Base-by-base conservation (phyloP, 2,888 invertebrate species). In the Anoplius nigerrimus region DNA sequence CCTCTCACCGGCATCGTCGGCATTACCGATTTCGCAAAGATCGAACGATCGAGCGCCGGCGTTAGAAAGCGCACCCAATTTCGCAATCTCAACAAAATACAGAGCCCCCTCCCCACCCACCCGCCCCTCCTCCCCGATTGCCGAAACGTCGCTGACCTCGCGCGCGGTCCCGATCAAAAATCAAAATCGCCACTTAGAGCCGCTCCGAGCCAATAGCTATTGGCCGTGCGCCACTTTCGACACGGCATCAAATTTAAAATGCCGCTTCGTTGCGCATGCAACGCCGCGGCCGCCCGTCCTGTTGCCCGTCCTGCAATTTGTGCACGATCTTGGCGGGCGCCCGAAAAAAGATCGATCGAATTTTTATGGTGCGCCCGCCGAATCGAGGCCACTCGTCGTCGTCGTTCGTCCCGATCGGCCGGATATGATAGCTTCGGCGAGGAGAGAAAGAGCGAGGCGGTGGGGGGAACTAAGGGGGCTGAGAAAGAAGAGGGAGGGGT, bases 231-330 rank as follows among this genome's bases (percentile, higher is more conserved):
- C 34, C 34, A 34, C 34, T 34, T 34, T 34, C 11, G 11, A 34
- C 34, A 34, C 11, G 11, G 34, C 34, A 34, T 55, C 43, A 55
- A 70, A 77, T 77, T 72, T 77, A 21, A 75, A 78, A 78, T 78
- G 73, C 73, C 42, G 61, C 54, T 21, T 2, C 15, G 22, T 45
- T 24, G 53, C 62, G 48, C 64, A 51, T 65, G 53, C 64, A 62
- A 53, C 52, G 15, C 4, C 15, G 46, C n/a, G n/a, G n/a, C n/a
- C n/a, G n/a, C n/a, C n/a, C 8, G 34, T 34, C 34, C 34, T 6
- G 34, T 6, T 34, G 34, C 34, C 34, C 53, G 69, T n/a, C 48
- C 65, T 72, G 72, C 72, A 72, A 69, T 71, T 68, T 69, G 65
- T 71, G 69, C 73, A 68, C 67, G 70, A 21, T 69, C 70, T 66